A percentile compares a stretch with the other conserved stretches of the same genome.
Evolutionary conservation across 2,888 invertebrate species (phyloP).

Genomic region (Sarcophaga variegata): DNA sequence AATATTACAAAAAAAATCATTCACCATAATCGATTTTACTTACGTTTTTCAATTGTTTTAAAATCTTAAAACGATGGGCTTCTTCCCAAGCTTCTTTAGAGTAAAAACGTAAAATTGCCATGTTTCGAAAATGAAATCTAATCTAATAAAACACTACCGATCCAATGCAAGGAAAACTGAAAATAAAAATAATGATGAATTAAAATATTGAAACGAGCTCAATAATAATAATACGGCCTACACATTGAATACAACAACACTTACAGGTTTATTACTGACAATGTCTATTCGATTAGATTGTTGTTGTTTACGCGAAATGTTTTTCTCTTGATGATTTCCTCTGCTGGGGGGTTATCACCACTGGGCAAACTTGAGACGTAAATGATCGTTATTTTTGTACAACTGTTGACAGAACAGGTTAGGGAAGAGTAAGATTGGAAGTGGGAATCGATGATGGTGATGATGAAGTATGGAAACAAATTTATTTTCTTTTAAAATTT

Average conservation of each 20-base stretch:
- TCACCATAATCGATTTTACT: constrained; percentile 53
- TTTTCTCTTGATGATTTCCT: constrained; percentile 30
- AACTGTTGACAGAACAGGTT: background rate
- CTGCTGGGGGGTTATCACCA: constrained; percentile 67
- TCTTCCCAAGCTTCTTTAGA: constrained; percentile 76
- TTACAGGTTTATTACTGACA: constrained; percentile 20
- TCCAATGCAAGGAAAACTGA: constrained; percentile 21
- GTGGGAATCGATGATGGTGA: background rate
- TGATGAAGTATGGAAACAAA: constrained; percentile 29
- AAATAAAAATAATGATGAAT: constrained; percentile 39
- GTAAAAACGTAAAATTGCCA: constrained; percentile 76
- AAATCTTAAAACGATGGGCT: constrained; percentile 84
- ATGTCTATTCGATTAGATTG: background rate
- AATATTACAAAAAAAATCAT: background rate
- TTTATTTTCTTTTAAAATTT: constrained; percentile 8
- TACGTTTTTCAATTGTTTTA: constrained; percentile 83
- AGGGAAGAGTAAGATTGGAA: background rate
- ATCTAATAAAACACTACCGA: constrained; percentile 8
- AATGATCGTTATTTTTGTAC: constrained; percentile 20
- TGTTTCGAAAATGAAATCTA: constrained; percentile 47
- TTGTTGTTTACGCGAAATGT: constrained; percentile 22
- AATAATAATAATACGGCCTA: constrained; percentile 40
- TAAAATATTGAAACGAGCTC: background rate
- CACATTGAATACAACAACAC: constrained; percentile 27
- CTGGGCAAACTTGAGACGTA: constrained; percentile 32